These are phyloP conservation scores for Oxyruncus cristatus DNA, from an alignment of 2,113 vertebrate species.

Conservation along the genomic window DNA sequence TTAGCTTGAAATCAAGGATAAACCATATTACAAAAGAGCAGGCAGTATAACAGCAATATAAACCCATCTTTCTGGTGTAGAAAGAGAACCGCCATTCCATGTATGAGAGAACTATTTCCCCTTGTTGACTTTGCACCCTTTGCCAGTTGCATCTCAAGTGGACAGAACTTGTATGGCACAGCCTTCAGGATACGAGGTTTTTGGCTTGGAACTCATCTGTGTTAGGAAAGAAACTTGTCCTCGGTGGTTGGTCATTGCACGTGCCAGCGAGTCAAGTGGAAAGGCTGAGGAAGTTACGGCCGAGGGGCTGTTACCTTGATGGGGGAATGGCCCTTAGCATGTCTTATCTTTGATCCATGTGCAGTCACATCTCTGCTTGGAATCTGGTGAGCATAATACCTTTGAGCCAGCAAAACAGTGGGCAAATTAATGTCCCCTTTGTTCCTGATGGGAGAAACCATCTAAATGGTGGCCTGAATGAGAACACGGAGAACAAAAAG, in stretches of 20 bases:
- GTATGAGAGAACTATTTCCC: not conserved
- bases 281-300: not conserved
- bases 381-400: not conserved
- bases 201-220: not conserved
- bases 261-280: not conserved
- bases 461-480: not conserved
- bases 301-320: not conserved
- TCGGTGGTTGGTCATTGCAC: not conserved
- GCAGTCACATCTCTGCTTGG: not conserved
- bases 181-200: not conserved
- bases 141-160: not conserved
- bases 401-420: not conserved
- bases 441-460: not conserved
- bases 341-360: not conserved
- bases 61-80: not conserved
- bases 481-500: constrained; percentile 17
- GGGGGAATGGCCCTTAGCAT: not conserved
- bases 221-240: not conserved
- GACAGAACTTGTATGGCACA: not conserved
- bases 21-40: not conserved
- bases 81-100: not conserved
- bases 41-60: not conserved
- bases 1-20: not conserved
- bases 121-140: not conserved
- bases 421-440: constrained; percentile 7